These are phyloP conservation scores for Gymnocypris eckloni DNA, from an alignment of 2,797 vertebrate species.

Conservation along the genomic window DNA sequence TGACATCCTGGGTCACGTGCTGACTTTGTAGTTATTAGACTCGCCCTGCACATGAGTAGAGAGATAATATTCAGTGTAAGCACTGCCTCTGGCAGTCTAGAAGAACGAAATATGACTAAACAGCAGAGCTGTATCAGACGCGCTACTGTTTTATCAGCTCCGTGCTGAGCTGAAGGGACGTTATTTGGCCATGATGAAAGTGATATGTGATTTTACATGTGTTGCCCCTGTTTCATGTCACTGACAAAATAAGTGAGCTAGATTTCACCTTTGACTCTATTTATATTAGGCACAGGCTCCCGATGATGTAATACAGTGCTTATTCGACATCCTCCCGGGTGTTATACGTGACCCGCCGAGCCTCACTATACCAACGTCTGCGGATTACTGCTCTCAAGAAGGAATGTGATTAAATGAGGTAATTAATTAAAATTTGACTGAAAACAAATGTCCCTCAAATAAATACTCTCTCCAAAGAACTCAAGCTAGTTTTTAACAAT, in stretches of 20 bases:
- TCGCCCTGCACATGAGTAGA: too few species aligned
- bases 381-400: conserved; percentile 48
- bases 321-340: conserved; percentile 45
- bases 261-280: conserved; percentile 32
- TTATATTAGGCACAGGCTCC: conserved; percentile 23
- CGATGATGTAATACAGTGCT: conserved; percentile 28
- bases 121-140: not conserved
- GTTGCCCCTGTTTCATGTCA: conserved; percentile 31
- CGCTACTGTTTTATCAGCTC: not conserved
- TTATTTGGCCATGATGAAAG: conserved; percentile 24
- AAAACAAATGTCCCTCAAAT: conserved; percentile 68
- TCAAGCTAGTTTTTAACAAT: conserved; percentile 70
- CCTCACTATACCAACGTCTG: conserved; percentile 22
- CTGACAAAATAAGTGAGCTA: conserved; percentile 11
- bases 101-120: too few species aligned
- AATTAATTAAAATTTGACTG: conserved; percentile 61
- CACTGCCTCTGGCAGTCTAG: too few species aligned
- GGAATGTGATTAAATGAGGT: conserved; percentile 55
- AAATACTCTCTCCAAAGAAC: conserved; percentile 62
- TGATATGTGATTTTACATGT: conserved; percentile 31
- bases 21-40: too few species aligned
- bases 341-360: conserved; percentile 42
- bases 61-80: too few species aligned
- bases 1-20: too few species aligned
- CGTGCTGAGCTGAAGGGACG: not conserved